Evolutionary conservation across 2,888 invertebrate genomes (phyloP), one percentile per base, ranked within the genome.

Genomic region (Melinaea menophilus): DNA sequence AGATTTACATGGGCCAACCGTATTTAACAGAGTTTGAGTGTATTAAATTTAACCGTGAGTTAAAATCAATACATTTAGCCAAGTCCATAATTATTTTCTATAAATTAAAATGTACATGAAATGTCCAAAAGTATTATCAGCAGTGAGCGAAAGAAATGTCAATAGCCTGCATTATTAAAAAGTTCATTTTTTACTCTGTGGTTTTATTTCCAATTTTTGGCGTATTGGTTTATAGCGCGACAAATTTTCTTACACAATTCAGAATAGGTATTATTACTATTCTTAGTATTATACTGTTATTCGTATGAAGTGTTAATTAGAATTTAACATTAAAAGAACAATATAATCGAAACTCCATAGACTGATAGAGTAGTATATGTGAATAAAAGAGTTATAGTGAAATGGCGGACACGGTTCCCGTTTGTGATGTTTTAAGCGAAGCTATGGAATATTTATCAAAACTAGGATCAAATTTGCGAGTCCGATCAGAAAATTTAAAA

Each of bases 401-500:
- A 83, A 89, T 88, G 88, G 86, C 86, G 80, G 84, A 83, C 72
- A 64, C 70, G 55, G 79, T 82, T 60, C 83, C 88, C 63, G 80
- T 85, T 65, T 77, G 77, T 73, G 87, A 88, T 79, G 80, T 89
- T 48, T 68, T 91, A 64, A 82, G 84, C 65, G 85, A 88, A 70
- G 90, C 90, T 12, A 84, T 86, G 77, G 88, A 88, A 71, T 91
- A 90, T 79, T 79, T 91, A 67, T 78, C 81, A n/a, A 91, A 86
- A 75, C 79, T 91, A 4, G 91, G 91, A 46, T 74, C 81, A 2
- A 91, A 90, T 76, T 78, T 91, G 63, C 79, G 82, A 48, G 72
- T 77, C 59, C 83, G 90, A 47, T 85, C 91, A 1, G 85, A 87
- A 68, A 85, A 77, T 60, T 66, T 91, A 9, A 86, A 80, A 67